Evolutionary conservation across 2,797 vertebrate species (phyloP).

Genomic region (Enteromius paludinosus): DNA sequence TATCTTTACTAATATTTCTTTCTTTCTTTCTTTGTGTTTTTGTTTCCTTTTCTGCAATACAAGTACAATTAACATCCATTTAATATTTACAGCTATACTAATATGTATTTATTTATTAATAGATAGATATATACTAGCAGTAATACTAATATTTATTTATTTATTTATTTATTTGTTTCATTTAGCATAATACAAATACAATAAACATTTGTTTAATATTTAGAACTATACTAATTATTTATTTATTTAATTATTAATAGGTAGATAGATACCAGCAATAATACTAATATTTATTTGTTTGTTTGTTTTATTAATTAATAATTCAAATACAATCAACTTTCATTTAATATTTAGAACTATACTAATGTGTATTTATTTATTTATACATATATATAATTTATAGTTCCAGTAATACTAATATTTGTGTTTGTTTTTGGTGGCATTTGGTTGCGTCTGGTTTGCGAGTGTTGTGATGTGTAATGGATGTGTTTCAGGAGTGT

Average conservation of each 20-base stretch:
- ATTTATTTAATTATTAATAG: too few species aligned
- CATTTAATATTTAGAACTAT: background rate
- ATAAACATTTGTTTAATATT: too few species aligned
- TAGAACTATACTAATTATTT: too few species aligned
- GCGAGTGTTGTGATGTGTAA: background rate
- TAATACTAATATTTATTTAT: too few species aligned
- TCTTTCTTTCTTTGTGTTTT: too few species aligned
- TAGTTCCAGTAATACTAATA: background rate
- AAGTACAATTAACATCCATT: background rate
- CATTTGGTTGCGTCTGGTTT: background rate
- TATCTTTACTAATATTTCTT: background rate
- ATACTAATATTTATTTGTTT: too few species aligned
- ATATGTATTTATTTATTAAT: too few species aligned
- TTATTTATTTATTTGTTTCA: too few species aligned
- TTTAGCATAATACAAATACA: too few species aligned
- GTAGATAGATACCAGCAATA: too few species aligned
- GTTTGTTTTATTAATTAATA: background rate
- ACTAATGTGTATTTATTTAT: background rate
- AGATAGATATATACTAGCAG: too few species aligned
- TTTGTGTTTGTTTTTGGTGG: background rate
- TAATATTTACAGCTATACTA: background rate
- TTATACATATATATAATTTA: background rate
- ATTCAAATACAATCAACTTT: background rate
- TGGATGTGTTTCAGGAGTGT: background rate
- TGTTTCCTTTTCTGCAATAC: too few species aligned